Base-by-base conservation (phyloP, 2,888 invertebrate genomes). In the Bedellia somnulentella region DNA sequence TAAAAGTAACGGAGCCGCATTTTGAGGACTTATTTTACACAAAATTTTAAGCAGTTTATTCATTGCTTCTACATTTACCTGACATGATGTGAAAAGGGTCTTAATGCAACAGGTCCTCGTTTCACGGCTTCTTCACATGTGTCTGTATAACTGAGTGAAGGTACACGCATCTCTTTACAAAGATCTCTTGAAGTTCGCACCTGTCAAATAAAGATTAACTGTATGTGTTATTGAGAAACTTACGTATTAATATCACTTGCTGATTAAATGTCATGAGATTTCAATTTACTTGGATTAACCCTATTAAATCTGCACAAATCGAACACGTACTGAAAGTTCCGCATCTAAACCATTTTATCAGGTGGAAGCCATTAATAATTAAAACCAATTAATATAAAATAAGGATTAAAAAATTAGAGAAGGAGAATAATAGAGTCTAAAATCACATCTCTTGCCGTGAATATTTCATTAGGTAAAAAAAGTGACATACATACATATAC, bases 61-160 rank as follows among this genome's bases (percentile, higher is more conserved):
- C n/a, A n/a, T n/a, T n/a, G n/a, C n/a, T n/a, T n/a, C n/a, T n/a
- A n/a, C n/a, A n/a, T n/a, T n/a, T 13, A 30, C 29, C 29, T 30
- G 24, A 24, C 29, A 15, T 15, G 24, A 12, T 12, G 16, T 9
- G 87, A 70, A 35, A 52, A 66, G 1, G 36, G 37, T 42, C 80
- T 73, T 10, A 88, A 51, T 30, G 52, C 58, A 34, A 61, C 57
- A 0, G 93, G 92, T 1, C 93, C 93, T 35, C 81, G 78, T 47
- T 82, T 81, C 52, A 94, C 89, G 2, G 89, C 87, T 29, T 80
- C 80, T 50, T 87, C 88, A 8, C 90, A 90, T 0, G 93, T 93
- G 44, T 89, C 86, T 0, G 92, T 85, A 58, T 91, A 93, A 42
- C 85, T 88, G 39, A 94, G 52, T 24, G 79, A 79, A 0, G 88